phyloP scores from a whole-genome alignment of 2,113 vertebrate genomes.

The Myxocyprinus asiaticus region DNA sequence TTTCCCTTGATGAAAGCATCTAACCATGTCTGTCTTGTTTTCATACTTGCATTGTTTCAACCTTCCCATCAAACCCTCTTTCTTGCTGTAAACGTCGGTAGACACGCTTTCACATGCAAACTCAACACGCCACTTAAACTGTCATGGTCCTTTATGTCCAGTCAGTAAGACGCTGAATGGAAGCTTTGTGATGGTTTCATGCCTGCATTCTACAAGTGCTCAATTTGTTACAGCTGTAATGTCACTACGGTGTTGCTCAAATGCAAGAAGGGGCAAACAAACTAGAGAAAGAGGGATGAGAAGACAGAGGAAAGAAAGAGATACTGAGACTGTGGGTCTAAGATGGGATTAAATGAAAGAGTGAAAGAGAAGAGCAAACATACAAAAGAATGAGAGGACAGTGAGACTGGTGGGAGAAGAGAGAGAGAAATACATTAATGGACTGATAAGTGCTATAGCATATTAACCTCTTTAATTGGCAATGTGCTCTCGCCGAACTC shows the following conservation, averaged over 20 bases:
- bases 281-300: slow-evolving; percentile 36
- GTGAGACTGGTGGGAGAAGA: not conserved
- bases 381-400: slow-evolving; percentile 45
- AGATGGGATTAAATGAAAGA: slow-evolving; percentile 10
- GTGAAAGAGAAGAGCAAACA: slow-evolving; percentile 35
- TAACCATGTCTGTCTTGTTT: slow-evolving; percentile 10
- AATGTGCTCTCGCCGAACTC: slow-evolving; percentile 15
- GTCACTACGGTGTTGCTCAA: slow-evolving; percentile 33
- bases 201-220: slow-evolving; percentile 45
- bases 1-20: not conserved
- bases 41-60: slow-evolving; percentile 30
- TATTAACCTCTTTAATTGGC: slow-evolving; percentile 52
- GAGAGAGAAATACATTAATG: not conserved
- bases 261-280: slow-evolving; percentile 24
- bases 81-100: slow-evolving; percentile 26
- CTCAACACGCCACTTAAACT: slow-evolving; percentile 44
- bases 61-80: slow-evolving; percentile 35
- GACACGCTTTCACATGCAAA: slow-evolving; percentile 44
- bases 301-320: not conserved
- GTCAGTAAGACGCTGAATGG: slow-evolving; percentile 37
- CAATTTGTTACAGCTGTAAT: slow-evolving; percentile 38
- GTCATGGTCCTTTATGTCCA: slow-evolving; percentile 38
- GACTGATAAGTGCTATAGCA: slow-evolving; percentile 33
- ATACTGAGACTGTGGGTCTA: not conserved
- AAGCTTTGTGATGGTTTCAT: slow-evolving; percentile 40